Base-by-base conservation (phyloP, 1,140 invertebrate species). In the Drosophila bipectinata region DNA sequence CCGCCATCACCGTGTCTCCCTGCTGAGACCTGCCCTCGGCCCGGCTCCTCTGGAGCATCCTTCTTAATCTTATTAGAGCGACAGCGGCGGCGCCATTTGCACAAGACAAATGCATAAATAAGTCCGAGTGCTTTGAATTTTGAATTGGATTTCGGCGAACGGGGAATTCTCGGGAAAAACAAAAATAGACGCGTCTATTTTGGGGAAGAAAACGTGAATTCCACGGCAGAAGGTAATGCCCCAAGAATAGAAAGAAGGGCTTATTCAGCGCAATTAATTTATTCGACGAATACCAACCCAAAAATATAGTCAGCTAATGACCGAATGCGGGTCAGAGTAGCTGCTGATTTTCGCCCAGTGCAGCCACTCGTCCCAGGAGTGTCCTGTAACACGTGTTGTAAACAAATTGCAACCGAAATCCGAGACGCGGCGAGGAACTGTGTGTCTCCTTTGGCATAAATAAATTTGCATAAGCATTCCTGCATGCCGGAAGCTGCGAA, bases 101-200 rank as follows among this genome's bases (percentile, higher is more conserved):
- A 72, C 72, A 84, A 84, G 80, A 84, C 80, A 84, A 84, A 84
- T 84, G 80, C 80, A 84, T 84, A 84, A 84, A 84, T 77, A 84
- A 84, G 66, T 84, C 77, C 72, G 77, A 84, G 80, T 84, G 80
- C 76, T 79, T 77, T 84, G 76, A 84, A 84, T 84, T 84, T 64
- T 69, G 72, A 79, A 84, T 84, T 72, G 80, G 67, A 84, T 84
- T 76, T 67, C 15, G 55, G 56, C 44, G 41, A 58, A 53, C 63
- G 66, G 47, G 56, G 41, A 56, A 60, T 51, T 56, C 12, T 39
- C 26, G 30, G 28, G 14, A 41, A n/a, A 15, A 41, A 41, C 39
- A 15, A 3, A 41, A 4, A 41, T 34, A 34, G 8, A 34, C 8
- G 32, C 32, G 32, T 34, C 32, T 34, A 34, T n/a, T 37, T 2